Conservation (phyloP, 2,888 invertebrate genomes). For the Leucophenga montana region DNA sequence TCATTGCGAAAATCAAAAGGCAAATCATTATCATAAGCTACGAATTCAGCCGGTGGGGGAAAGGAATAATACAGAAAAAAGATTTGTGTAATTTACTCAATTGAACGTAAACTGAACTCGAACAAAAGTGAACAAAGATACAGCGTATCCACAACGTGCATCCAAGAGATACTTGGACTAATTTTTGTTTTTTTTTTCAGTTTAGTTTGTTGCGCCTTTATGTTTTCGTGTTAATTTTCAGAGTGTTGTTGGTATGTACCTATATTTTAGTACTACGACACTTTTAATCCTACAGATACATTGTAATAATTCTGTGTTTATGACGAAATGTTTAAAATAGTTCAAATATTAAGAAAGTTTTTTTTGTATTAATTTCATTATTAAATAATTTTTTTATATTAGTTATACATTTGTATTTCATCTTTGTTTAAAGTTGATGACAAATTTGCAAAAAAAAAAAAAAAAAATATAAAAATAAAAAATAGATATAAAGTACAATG, state of each 20-base stretch:
- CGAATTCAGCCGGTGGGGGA: neutral
- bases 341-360: no score
- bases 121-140: slow-evolving; percentile 23
- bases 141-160: slow-evolving; percentile 37
- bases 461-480: no score
- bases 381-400: no score
- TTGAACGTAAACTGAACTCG: slow-evolving; percentile 49
- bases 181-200: slow-evolving; percentile 36
- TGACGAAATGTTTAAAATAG: no score
- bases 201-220: slow-evolving; percentile 17
- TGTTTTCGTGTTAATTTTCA: slow-evolving; percentile 22
- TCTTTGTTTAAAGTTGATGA: no score
- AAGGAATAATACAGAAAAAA: slow-evolving; percentile 41
- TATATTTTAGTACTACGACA: slow-evolving; percentile 25
- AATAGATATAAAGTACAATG: no score
- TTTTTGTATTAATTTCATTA: no score
- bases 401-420: no score
- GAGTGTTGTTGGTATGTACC: slow-evolving; percentile 1
- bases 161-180: slow-evolving; percentile 58
- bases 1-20: slow-evolving; percentile 12
- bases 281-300: no score
- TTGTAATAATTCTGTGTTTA: no score
- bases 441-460: no score
- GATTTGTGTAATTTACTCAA: slow-evolving; percentile 67
- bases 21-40: slow-evolving; percentile 9